Evolutionary conservation across 2,113 vertebrate genomes (phyloP), one percentile per base, ranked within the genome.

Genomic region (Galbula dea): DNA sequence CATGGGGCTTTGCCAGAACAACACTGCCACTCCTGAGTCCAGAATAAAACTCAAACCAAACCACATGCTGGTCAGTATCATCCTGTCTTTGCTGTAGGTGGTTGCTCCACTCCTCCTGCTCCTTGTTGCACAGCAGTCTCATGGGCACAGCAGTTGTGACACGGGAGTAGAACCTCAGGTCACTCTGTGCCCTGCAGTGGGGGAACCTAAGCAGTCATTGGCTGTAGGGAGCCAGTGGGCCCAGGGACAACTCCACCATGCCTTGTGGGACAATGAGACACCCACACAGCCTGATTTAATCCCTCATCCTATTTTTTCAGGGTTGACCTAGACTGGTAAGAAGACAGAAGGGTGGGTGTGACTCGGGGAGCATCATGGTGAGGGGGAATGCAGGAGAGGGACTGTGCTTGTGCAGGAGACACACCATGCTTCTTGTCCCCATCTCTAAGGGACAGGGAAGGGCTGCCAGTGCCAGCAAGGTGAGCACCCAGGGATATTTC

Each of bases 11-110:
- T 13, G 13, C 48, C 0, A 3, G 62, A 69, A 54, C 34, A 36
- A 48, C 81, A 68, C 80, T 86, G 77, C 80, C 54, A 7, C 57
- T 87, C 68, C 69, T 13, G 6, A 48, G 39, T 34, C 49, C 7
- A 0, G 2, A 96, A 96, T 96, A 96, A 96, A 96, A 71, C n/a
- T 81, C 61, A 10, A 66, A 67, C 26, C 52, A 71, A 94, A 67
- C 51, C 3, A 0, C 15, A 16, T 0, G 0, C 41, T 77, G 68
- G n/a, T 17, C 6, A 1, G 41, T 19, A 7, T 43, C 9, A 1
- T 45, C 83, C 36, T 1, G 0, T 75, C 54, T 41, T 30, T 39
- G 39, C 9, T 23, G 52, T 14, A 13, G 23, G 61, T 52, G 51
- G 67, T 67, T 2, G 6, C 67, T 66, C 23, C 59, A 5, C 67